Evolutionary conservation across 2,888 invertebrate genomes (phyloP), one percentile per base, ranked within the genome.

Genomic region (Eupithecia abbreviata): DNA sequence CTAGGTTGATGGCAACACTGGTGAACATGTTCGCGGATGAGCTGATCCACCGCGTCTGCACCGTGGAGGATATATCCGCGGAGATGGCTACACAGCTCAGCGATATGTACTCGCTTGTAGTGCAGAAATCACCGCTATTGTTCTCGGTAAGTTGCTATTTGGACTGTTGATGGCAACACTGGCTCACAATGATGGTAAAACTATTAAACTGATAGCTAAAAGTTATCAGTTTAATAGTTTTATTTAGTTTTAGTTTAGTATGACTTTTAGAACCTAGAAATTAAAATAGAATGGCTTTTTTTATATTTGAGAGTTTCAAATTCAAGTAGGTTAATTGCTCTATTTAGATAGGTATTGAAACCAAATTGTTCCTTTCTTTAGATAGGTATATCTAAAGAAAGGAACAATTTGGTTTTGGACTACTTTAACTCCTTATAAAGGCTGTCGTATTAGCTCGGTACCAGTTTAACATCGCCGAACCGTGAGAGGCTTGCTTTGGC

Each of bases 1-100:
- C 43, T 83, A 93, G 93, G 77, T 84, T 93, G 67, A 93, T 95
- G 96, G 96, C 96, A 71, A 96, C 96, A 55, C 94, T 97, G 75
- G 93, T 96, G 78, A 96, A 96, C 89, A 95, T 96, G 84, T 96
- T 97, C 83, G 93, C 97, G 51, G 96, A 96, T 62, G 97, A 97
- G 86, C 88, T 98, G 41, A 96, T 97, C 58, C 95, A 95, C 78
- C 95, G 96, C 77, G 96, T 98, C 55, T 95, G 97, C 82, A 95
- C 95, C 1, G 96, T 97, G 18, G 98, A 98, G 90, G 99, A 99
- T 88, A 98, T 99, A 82, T 97, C 98, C 0, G 97, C 97, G 62
- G 96, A 97, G 83, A 97, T 97, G 88, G 98, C 98, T 3, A 96
- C 96, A 73, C 97, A 98, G 85, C 95, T 99, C 75, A 96, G 97